A percentile compares a stretch with the other conserved stretches of the same genome.
phyloP scores from a whole-genome alignment of 2,888 invertebrate species.

The Troglohyphantes excavatus region DNA sequence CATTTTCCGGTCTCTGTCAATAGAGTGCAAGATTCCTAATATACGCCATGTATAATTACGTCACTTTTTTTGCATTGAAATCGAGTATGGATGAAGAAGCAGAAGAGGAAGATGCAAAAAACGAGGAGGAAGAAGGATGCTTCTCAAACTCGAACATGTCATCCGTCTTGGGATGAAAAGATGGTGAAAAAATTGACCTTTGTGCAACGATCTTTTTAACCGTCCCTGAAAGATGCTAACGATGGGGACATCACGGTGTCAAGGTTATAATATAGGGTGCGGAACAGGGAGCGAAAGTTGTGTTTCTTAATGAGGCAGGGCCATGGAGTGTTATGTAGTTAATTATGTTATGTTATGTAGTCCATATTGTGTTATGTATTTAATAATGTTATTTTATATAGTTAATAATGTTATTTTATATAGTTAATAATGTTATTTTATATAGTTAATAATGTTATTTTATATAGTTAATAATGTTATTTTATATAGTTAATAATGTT shows the following conservation, averaged over 20 bases:
- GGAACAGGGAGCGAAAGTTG: background rate
- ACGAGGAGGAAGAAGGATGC: background rate
- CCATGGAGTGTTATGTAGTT: no score
- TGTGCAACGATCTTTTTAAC: slow-evolving; percentile 49
- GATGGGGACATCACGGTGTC: slow-evolving; percentile 46
- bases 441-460: no score
- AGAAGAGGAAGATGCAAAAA: background rate
- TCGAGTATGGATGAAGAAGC: background rate
- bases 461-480: no score
- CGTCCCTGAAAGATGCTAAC: slow-evolving; percentile 47
- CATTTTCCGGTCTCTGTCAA: slow-evolving; percentile 37
- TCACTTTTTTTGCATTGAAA: slow-evolving; percentile 22
- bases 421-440: no score
- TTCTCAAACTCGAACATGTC: slow-evolving; percentile 27
- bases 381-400: no score
- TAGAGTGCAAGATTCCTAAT: slow-evolving; percentile 14
- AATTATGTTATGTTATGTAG: no score
- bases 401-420: no score
- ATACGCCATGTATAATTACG: slow-evolving; percentile 58
- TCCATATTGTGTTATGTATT: no score
- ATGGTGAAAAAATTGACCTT: slow-evolving; percentile 34
- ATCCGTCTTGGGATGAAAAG: background rate
- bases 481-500: no score
- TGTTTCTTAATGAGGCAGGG: no score
- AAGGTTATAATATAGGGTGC: slow-evolving; percentile 30